A percentile compares a stretch with the other conserved stretches of the same genome.
Evolutionary conservation across 2,888 invertebrate species (phyloP).

Genomic region (Acanthosepion lycidas): DNA sequence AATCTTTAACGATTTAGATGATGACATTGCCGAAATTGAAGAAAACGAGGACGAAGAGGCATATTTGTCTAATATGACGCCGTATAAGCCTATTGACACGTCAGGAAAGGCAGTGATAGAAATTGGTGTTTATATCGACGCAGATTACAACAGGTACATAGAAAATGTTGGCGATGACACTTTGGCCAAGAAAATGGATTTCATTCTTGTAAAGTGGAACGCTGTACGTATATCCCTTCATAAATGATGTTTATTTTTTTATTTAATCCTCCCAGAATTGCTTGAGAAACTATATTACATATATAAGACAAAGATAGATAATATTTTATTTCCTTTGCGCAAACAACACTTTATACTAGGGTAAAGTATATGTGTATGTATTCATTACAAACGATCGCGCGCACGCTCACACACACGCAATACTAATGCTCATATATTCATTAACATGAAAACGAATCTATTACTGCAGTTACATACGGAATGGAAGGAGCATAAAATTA

Average conservation of each 20-base stretch:
- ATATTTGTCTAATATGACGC: background rate
- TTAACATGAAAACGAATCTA: too few species aligned
- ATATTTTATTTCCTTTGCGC: too few species aligned
- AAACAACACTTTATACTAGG: too few species aligned
- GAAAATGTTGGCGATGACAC: background rate
- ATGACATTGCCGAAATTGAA: background rate
- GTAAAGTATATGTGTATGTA: too few species aligned
- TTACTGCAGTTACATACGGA: too few species aligned
- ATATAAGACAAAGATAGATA: too few species aligned
- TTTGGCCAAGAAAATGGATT: constrained; percentile 12
- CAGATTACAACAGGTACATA: background rate
- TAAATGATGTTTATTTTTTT: background rate
- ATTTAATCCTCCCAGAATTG: too few species aligned
- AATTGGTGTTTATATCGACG: background rate
- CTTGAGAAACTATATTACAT: too few species aligned
- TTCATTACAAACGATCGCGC: too few species aligned
- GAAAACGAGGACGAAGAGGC: background rate
- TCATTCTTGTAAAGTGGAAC: constrained; percentile 7
- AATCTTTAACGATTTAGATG: background rate
- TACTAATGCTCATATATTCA: too few species aligned
- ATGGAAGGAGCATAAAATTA: too few species aligned
- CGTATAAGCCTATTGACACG: background rate
- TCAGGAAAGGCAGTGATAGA: background rate
- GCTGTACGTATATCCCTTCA: background rate
- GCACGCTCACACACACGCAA: too few species aligned